phyloP scores from a whole-genome alignment of 2,888 invertebrate species.

The Cenopis cana region DNA sequence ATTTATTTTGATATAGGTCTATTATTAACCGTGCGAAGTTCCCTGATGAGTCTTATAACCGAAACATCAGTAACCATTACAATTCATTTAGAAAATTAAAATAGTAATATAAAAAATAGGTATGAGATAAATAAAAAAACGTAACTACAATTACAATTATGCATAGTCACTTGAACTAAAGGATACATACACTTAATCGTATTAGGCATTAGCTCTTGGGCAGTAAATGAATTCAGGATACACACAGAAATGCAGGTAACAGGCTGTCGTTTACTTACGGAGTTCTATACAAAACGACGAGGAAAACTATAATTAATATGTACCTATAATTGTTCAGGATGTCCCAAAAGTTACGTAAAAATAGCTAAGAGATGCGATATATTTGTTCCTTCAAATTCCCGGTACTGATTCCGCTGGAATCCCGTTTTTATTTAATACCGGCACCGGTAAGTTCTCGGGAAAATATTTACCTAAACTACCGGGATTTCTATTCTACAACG shows the following conservation, averaged over 20 bases:
- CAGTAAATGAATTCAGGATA: slow-evolving; percentile 21
- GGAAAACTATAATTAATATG: slow-evolving; percentile 15
- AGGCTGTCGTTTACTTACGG: slow-evolving; percentile 10
- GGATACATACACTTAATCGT: slow-evolving; percentile 61
- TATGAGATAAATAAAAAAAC: slow-evolving; percentile 67
- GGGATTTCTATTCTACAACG: background rate
- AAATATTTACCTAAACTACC: background rate
- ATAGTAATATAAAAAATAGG: slow-evolving; percentile 58
- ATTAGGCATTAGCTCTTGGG: slow-evolving; percentile 52
- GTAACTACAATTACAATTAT: slow-evolving; percentile 68
- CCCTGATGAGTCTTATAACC: slow-evolving; percentile 75
- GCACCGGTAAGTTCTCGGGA: background rate
- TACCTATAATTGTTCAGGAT: slow-evolving; percentile 22
- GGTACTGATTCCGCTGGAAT: background rate
- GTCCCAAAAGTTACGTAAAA: slow-evolving; percentile 7
- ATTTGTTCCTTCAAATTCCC: background rate
- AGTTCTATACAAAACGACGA: slow-evolving; percentile 21
- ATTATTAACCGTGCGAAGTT: slow-evolving; percentile 44
- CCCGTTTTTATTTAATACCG: background rate
- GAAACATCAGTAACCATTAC: slow-evolving; percentile 64
- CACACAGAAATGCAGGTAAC: slow-evolving; percentile 35
- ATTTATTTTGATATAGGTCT: background rate
- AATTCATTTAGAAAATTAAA: slow-evolving; percentile 60
- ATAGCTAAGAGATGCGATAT: slow-evolving; percentile 27
- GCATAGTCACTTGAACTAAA: slow-evolving; percentile 66